Base-by-base conservation (phyloP, 2,113 vertebrate genomes). In the Myocastor coypus region DNA sequence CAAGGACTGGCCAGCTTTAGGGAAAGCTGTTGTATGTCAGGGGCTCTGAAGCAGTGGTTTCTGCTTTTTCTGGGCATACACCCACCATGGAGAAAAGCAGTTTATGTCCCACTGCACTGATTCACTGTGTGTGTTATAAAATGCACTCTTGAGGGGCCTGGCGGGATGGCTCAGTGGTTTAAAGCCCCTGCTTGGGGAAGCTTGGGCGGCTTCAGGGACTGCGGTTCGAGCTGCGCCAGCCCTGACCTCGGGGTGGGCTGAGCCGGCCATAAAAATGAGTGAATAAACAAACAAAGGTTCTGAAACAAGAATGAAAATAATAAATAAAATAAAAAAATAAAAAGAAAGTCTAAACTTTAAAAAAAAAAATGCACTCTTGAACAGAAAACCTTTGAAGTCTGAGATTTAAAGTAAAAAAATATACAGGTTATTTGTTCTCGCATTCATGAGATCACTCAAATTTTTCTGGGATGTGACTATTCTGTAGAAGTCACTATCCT, bases 401-500 rank as follows among this genome's bases (percentile, higher is more conserved):
- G 26, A 92, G 7, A 87, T 92, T 81, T 92, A 61, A 94, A 86
- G 52, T 87, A 83, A 90, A 83, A 90, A 61, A 59, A 17, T 87
- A 32, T 73, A 30, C 50, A 59, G 7, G 73, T 3, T 85, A 61
- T 95, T 95, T 95, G 80, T 82, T 97, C 89, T 89, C 40, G 37
- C 69, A 82, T 82, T 17, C n/a, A 20, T 92, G 59, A 78, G 34
- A 57, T 57, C 59, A 61, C 64, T 89, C 85, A 73, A 85, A 46
- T 89, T 86, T 92, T 92, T 82, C 57, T 69, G 46, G 17, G 2
- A 3, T 93, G 8, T 91, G 63, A 84, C 64, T 89, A n/a, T 87
- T 86, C 37, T 82, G 2, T 81, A 71, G 63, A 63, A 82, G 66
- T 96, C 34, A 95, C 32, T 83, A 1, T 71, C 22, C n/a, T 78